These are phyloP conservation scores for Xenopus tropicalis DNA, from an alignment of 2,113 vertebrate genomes.

Conservation along the genomic window UCB_Xtro_10.0 CM004450.2:85081501-85082000, in stretches of 20 bases:
- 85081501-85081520: too few relatives aligned
- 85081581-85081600: not conserved
- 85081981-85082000: too few relatives aligned
- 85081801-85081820: not conserved
- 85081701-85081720: constrained; percentile 26
- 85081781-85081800: constrained; percentile 18
- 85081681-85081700: constrained; percentile 37
- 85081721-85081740: constrained; percentile 16
- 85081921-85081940: too few relatives aligned
- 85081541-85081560: constrained; percentile 16
- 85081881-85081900: too few relatives aligned
- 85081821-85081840: not conserved
- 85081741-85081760: constrained; percentile 35
- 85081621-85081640: constrained; percentile 41
- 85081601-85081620: constrained; percentile 44
- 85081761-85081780: constrained; percentile 13
- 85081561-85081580: constrained; percentile 34
- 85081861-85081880: too few relatives aligned
- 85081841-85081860: not conserved
- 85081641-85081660: constrained; percentile 12
- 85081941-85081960: too few relatives aligned
- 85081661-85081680: constrained; percentile 26
- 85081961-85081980: too few relatives aligned
- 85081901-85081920: too few relatives aligned
- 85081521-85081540: constrained; percentile 4